A percentile compares a stretch with the other conserved stretches of the same genome.
These are phyloP conservation scores for Zaprionus africanus DNA, from an alignment of 1,140 invertebrate genomes.

Conservation along the genomic window DNA sequence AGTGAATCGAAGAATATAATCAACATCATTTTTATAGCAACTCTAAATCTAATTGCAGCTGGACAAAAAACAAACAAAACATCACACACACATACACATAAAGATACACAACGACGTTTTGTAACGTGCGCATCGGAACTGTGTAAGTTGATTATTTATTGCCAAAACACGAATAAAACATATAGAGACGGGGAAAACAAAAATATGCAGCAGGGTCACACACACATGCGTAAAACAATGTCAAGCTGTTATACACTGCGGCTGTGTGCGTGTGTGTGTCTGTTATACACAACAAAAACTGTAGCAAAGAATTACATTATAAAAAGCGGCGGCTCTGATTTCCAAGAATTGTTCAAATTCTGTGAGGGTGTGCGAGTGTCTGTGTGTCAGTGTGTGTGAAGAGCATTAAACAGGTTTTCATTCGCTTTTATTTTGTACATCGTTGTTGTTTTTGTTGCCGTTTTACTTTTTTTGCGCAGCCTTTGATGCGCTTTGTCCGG, in stretches of 20 bases:
- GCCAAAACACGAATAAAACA: conserved; percentile 30
- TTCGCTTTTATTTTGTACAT: conserved; percentile 44
- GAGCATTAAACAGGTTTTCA: conserved; percentile 54
- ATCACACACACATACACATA: conserved; percentile 3
- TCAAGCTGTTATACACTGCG: conserved; percentile 31
- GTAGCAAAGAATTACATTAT: conserved; percentile 49
- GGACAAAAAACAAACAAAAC: conserved; percentile 20
- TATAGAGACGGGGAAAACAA: conserved; percentile 11
- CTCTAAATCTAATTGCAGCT: conserved; percentile 53
- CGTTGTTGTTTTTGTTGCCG: conserved; percentile 27
- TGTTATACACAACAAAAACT: conserved; percentile 53
- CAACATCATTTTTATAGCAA: conserved; percentile 44
- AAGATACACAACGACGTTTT: conserved; percentile 6
- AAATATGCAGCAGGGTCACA: conserved; percentile 29
- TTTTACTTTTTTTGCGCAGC: conserved; percentile 50
- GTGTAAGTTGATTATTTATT: conserved; percentile 52
- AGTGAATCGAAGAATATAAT: conserved; percentile 31
- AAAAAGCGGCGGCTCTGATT: conserved; percentile 47
- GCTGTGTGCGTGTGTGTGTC: conserved; percentile 2
- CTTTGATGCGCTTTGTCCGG: conserved; percentile 56
- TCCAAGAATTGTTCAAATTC: conserved; percentile 45
- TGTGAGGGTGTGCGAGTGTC: not conserved
- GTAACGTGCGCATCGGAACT: conserved; percentile 29
- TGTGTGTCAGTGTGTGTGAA: conserved; percentile 24
- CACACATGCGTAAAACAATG: conserved; percentile 31